Evolutionary conservation across 2,888 invertebrate genomes (phyloP).

Genomic region (Scaptomyza caliginosa): DNA sequence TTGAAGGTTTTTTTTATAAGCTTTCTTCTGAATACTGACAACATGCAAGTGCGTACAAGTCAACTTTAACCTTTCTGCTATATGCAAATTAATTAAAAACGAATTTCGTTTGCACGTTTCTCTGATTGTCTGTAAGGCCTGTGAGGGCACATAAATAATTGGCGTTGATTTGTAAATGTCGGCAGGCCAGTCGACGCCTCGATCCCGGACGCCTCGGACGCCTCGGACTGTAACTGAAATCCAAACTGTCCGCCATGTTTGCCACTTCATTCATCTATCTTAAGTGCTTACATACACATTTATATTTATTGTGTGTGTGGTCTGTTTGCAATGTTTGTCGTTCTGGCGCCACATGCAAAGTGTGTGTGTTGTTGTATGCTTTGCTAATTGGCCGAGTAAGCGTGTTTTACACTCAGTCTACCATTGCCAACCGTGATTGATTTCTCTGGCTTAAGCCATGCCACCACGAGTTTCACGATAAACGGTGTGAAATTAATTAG

Average conservation of each 20-base stretch:
- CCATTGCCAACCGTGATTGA: slow-evolving; percentile 54
- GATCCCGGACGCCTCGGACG: slow-evolving; percentile 17
- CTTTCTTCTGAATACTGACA: slow-evolving; percentile 45
- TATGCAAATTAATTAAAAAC: slow-evolving; percentile 51
- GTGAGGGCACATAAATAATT: slow-evolving; percentile 58
- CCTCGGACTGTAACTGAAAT: slow-evolving; percentile 46
- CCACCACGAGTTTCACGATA: slow-evolving; percentile 66
- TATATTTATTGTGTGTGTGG: neutral
- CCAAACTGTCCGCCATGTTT: slow-evolving; percentile 66
- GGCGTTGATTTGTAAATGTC: slow-evolving; percentile 74
- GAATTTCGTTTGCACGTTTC: neutral
- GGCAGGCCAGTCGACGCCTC: slow-evolving; percentile 55
- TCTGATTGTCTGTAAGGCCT: slow-evolving; percentile 4
- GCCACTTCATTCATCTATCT: slow-evolving; percentile 79
- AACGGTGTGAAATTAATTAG: slow-evolving; percentile 77
- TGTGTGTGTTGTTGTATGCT: slow-evolving; percentile 50
- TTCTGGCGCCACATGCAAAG: slow-evolving; percentile 69
- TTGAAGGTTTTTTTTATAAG: slow-evolving; percentile 34
- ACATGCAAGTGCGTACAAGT: slow-evolving; percentile 35
- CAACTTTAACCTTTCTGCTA: slow-evolving; percentile 14
- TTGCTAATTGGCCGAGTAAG: slow-evolving; percentile 66
- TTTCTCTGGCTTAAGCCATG: slow-evolving; percentile 70
- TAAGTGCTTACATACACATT: slow-evolving; percentile 58
- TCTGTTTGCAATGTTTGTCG: slow-evolving; percentile 24
- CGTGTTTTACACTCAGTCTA: slow-evolving; percentile 3